Conservation (phyloP, 2,888 invertebrate genomes). For the Ctena decussata region DNA sequence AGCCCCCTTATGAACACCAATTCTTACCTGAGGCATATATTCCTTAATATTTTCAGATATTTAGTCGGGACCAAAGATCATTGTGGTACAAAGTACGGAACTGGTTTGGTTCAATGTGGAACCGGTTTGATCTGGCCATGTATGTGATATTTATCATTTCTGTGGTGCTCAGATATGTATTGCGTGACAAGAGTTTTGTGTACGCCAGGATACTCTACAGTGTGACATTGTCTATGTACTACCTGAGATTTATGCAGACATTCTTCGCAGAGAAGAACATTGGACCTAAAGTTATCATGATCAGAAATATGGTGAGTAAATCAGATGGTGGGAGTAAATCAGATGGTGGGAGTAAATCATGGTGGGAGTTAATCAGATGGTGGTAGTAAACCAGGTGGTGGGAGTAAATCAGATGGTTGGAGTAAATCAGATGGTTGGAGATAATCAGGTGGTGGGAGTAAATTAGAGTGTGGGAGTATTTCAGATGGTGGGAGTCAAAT, state of each 20-base stretch:
- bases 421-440: too few species aligned
- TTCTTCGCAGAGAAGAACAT: constrained; percentile 85
- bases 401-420: too few species aligned
- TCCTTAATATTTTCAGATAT: constrained; percentile 77
- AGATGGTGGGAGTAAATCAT: too few species aligned
- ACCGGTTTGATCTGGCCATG: constrained; percentile 83
- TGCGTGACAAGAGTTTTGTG: constrained; percentile 71
- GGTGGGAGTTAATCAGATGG: too few species aligned
- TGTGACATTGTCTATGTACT: constrained; percentile 82
- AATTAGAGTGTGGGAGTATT: too few species aligned
- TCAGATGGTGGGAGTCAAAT: too few species aligned
- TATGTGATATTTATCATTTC: constrained; percentile 82
- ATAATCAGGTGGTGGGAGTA: too few species aligned
- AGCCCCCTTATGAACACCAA: too few species aligned
- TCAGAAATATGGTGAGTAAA: constrained; percentile 85
- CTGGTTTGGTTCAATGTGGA: constrained; percentile 85
- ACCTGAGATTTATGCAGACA: constrained; percentile 84
- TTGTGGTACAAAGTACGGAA: constrained; percentile 78
- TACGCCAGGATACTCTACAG: constrained; percentile 83
- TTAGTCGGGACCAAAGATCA: constrained; percentile 78
- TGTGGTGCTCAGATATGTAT: constrained; percentile 79
- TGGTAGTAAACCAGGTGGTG: too few species aligned
- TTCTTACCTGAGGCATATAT: too few species aligned
- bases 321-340: too few species aligned
- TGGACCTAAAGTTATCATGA: constrained; percentile 87